phyloP scores from a whole-genome alignment of 2,797 vertebrate genomes.

The Ambastaia sidthimunki region DNA sequence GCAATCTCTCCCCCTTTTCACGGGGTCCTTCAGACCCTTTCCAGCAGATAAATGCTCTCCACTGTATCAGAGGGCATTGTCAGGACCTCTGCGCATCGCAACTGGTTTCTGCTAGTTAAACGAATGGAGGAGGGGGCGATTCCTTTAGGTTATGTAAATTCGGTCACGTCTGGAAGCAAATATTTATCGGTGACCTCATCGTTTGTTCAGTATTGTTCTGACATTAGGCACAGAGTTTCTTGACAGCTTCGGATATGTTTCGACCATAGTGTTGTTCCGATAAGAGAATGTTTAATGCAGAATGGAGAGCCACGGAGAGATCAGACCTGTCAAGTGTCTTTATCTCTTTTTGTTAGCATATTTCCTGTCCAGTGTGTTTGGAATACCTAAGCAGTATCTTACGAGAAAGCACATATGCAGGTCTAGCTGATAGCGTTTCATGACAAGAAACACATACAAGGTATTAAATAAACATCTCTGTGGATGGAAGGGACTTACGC shows the following conservation, averaged over 20 bases:
- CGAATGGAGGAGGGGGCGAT: neutral
- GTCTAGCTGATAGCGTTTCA: slow-evolving; percentile 3
- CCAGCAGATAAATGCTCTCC: slow-evolving; percentile 31
- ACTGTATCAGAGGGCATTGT: slow-evolving; percentile 28
- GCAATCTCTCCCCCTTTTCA: slow-evolving; percentile 34
- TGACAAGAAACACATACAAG: slow-evolving; percentile 26
- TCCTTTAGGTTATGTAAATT: slow-evolving; percentile 9
- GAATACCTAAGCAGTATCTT: slow-evolving; percentile 50
- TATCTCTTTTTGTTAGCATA: slow-evolving; percentile 54
- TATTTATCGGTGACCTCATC: slow-evolving; percentile 57
- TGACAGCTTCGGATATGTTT: slow-evolving; percentile 52
- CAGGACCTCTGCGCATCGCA: neutral
- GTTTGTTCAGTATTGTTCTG: slow-evolving; percentile 62
- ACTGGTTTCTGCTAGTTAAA: slow-evolving; percentile 13
- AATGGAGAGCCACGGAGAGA: slow-evolving; percentile 50
- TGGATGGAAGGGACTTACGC: neutral
- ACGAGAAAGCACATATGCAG: slow-evolving; percentile 6
- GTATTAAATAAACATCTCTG: slow-evolving; percentile 14
- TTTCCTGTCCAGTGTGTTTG: slow-evolving; percentile 28
- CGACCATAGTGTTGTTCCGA: slow-evolving; percentile 42
- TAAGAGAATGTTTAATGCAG: slow-evolving; percentile 60
- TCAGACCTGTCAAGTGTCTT: slow-evolving; percentile 59
- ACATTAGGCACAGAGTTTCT: slow-evolving; percentile 45
- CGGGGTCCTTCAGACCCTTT: slow-evolving; percentile 29
- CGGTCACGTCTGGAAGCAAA: slow-evolving; percentile 12